Evolutionary conservation across 2,113 vertebrate species (phyloP).

Genomic region (Hymenochirus boettgeri): DNA sequence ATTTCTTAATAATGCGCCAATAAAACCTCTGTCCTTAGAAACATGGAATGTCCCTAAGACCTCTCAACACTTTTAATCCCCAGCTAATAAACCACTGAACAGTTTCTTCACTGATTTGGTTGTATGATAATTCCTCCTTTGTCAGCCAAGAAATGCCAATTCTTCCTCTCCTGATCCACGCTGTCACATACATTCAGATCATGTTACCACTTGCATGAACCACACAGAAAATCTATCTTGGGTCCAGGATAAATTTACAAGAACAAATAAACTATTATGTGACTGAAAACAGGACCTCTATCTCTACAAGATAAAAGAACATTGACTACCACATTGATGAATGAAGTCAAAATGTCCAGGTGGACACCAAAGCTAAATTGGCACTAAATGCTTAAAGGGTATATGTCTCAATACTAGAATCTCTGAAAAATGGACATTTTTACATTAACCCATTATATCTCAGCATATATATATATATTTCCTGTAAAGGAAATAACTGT

Average conservation of each 20-base stretch:
- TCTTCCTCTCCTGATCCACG: constrained; percentile 21
- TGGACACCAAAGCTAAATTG: not conserved
- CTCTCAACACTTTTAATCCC: constrained; percentile 33
- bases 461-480: too few relatives aligned
- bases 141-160: constrained; percentile 38
- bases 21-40: too few relatives aligned
- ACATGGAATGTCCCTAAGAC: not conserved
- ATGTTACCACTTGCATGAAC: constrained; percentile 30
- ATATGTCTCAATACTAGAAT: too few relatives aligned
- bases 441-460: too few relatives aligned
- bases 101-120: constrained; percentile 17
- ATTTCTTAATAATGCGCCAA: too few relatives aligned
- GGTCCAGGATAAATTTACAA: constrained; percentile 21
- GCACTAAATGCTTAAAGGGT: not conserved
- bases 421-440: too few relatives aligned
- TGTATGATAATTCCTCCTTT: constrained; percentile 27
- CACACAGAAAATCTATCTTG: constrained; percentile 28
- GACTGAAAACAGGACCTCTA: constrained; percentile 22
- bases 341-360: constrained; percentile 38
- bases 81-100: constrained; percentile 8
- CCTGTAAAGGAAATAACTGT: too few relatives aligned
- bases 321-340: constrained; percentile 42
- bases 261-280: constrained; percentile 42
- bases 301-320: constrained; percentile 10
- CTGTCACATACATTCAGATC: constrained; percentile 30